phyloP scores from a whole-genome alignment of 2,888 invertebrate species.

The Neoitamus cyanurus region DNA sequence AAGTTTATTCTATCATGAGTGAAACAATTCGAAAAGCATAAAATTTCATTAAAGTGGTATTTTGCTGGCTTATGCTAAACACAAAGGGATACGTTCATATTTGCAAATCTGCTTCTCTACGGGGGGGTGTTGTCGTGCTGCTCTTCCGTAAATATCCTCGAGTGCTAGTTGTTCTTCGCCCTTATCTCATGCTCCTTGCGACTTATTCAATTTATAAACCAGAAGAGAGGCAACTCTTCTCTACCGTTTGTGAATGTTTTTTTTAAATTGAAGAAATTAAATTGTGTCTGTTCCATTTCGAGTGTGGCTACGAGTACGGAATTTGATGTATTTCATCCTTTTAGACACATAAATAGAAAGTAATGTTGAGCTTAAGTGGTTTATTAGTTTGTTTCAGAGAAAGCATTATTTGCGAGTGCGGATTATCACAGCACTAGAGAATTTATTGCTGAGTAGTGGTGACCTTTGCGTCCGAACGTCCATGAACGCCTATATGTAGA shows the following conservation, averaged over 20 bases:
- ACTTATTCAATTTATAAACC: not conserved
- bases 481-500: not conserved
- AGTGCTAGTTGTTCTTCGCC: not conserved
- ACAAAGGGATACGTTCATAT: constrained; percentile 8
- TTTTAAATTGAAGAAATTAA: not conserved
- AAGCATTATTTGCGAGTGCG: not conserved
- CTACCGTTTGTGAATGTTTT: not conserved
- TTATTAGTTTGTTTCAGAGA: not conserved
- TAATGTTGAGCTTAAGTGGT: not conserved
- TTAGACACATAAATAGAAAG: not conserved
- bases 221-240: not conserved
- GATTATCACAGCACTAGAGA: not conserved
- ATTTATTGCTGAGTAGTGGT: not conserved
- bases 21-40: constrained; percentile 29
- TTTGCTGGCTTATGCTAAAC: not conserved
- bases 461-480: not conserved
- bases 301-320: not conserved
- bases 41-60: constrained; percentile 32
- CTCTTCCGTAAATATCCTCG: not conserved
- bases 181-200: not conserved
- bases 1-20: constrained; percentile 24
- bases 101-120: constrained; percentile 7
- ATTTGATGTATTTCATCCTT: not conserved
- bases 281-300: not conserved
- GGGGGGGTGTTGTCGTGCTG: not conserved